Conservation (phyloP, 1,140 invertebrate species). For the Drosophila lowei region DNA sequence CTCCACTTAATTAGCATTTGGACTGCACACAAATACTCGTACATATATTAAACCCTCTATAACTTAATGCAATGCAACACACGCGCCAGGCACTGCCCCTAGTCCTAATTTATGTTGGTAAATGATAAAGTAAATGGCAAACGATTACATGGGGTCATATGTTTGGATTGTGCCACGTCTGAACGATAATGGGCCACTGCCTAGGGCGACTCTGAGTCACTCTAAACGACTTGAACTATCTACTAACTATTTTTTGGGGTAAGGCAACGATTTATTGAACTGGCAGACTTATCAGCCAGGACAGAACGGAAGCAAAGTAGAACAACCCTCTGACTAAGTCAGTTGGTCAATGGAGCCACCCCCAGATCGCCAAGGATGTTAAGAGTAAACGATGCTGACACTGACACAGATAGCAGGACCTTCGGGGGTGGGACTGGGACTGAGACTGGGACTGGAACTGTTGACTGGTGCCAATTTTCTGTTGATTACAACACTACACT, state of each 20-base stretch:
- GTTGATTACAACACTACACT: conserved; percentile 72
- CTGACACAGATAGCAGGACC: conserved; percentile 50
- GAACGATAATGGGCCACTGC: conserved; percentile 20
- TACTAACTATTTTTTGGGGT: conserved; percentile 32
- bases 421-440: conserved; percentile 16
- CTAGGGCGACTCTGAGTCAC: conserved; percentile 15
- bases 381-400: conserved; percentile 68
- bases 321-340: conserved; percentile 57
- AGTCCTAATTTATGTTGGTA: conserved; percentile 49
- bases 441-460: background rate
- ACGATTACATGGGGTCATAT: conserved; percentile 48
- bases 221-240: conserved; percentile 38
- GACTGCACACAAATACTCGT: background rate
- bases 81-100: conserved; percentile 33
- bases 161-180: conserved; percentile 32
- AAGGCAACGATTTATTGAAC: conserved; percentile 72
- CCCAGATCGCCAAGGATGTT: conserved; percentile 42
- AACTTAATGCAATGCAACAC: conserved; percentile 67
- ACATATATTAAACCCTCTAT: background rate
- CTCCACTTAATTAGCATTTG: conserved; percentile 43
- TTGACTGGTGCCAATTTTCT: conserved; percentile 74
- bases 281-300: conserved; percentile 52
- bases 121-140: conserved; percentile 62
- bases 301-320: conserved; percentile 18
- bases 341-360: conserved; percentile 59